These are phyloP conservation scores for Drosophila demipolita DNA, from an alignment of 2,888 invertebrate species.

Conservation along the genomic window DNA sequence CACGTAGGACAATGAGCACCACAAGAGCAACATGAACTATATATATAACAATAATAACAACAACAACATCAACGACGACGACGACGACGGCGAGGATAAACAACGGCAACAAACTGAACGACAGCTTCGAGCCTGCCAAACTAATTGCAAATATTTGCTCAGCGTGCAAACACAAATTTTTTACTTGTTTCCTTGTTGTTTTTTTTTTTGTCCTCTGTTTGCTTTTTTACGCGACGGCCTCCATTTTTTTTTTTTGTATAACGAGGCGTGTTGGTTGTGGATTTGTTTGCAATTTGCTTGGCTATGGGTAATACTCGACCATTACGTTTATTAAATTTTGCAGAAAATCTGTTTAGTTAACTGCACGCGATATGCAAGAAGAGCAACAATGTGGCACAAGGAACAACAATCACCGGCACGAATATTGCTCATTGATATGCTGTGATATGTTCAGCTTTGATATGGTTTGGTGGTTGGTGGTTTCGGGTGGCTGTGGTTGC, in stretches of 20 bases:
- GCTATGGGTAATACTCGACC: conserved; percentile 47
- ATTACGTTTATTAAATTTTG: conserved; percentile 58
- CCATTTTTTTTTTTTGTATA: conserved; percentile 16
- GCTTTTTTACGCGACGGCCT: conserved; percentile 5
- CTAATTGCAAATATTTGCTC: conserved; percentile 68
- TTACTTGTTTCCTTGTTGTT: conserved; percentile 9
- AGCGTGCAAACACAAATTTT: conserved; percentile 51
- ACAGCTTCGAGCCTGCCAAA: conserved; percentile 47
- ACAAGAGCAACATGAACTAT: conserved; percentile 13
- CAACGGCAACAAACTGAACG: conserved; percentile 32
- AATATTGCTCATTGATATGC: conserved; percentile 42
- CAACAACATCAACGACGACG: conserved; percentile 10
- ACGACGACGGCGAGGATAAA: conserved; percentile 4
- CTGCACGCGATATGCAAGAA: conserved; percentile 52
- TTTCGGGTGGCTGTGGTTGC: background rate
- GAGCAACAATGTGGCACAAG: conserved; percentile 29
- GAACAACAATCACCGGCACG: conserved; percentile 53
- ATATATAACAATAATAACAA: conserved; percentile 9
- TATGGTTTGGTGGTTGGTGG: conserved; percentile 56
- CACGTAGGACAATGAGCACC: conserved; percentile 11
- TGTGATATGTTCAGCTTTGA: conserved; percentile 38
- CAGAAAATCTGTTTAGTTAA: conserved; percentile 51
- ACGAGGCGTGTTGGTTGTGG: background rate
- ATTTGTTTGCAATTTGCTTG: conserved; percentile 39
- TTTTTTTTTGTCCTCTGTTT: conserved; percentile 34